Base-by-base conservation (phyloP, 1,140 invertebrate species). In the Cotesia vestalis region DNA sequence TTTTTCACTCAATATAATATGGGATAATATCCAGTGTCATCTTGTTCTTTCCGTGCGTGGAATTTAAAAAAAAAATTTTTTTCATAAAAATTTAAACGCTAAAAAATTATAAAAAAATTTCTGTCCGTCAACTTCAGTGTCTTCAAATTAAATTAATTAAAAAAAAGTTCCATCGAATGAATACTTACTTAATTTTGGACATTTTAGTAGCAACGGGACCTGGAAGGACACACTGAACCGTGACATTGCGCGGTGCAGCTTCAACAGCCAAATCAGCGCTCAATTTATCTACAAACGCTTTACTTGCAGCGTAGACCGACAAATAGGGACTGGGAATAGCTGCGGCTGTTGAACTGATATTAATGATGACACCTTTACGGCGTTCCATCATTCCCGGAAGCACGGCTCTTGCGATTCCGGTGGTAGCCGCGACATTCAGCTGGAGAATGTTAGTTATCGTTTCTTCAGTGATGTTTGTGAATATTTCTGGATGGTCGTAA, bases 131-230 rank as follows among this genome's bases (percentile, higher is more conserved):
- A 17, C 17, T 17, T 17, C 17, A 17, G 17, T 17, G 17, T 17
- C 17, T 17, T 17, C 0, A 17, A 17, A 17, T 17, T 17, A 17
- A 17, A 17, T 17, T 17, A 17, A 17, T 17, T 17, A 17, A 17
- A 27, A 27, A 27, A 27, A 27, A 27, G 27, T 27, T 27, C 27
- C 1, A 27, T 27, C 27, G 27, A 27, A 27, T 20, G 40, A 40
- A 52, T 40, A 69, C 80, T 79, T 76, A 87, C 86, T 82, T 87
- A 69, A 98, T 94, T 79, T 94, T 94, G 17, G 94, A 94, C 95
- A 98, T 95, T 78, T 97, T 98, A 0, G 96, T 96, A 4, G 95
- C 94, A 0, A 99, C 96, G 77, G 94, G 95, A 20, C 94, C 95
- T 0, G 96, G 96, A 59, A 93, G 83, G 1, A 98, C 87, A 80